Evolutionary conservation across 2,888 invertebrate species (phyloP), one percentile per base, ranked within the genome.

Genomic region (Drosophila suboccidentalis): DNA sequence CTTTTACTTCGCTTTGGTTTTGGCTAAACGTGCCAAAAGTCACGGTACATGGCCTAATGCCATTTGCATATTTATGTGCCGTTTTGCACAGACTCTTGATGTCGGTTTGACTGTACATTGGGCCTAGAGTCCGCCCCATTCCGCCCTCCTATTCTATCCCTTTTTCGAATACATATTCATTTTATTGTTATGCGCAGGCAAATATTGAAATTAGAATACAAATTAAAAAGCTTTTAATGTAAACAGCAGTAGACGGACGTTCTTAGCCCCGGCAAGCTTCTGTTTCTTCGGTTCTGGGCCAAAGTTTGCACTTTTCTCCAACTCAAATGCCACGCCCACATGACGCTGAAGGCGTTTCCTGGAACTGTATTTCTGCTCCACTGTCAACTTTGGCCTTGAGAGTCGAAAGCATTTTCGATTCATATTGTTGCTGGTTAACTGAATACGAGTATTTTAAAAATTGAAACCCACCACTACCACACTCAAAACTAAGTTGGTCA

Each of bases 141-240:
- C 51, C 63, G 44, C 61, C 41, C 51, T 63, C 32, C 13, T 1
- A 64, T 13, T 47, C 59, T 71, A 64, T 55, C 64, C 67, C 59
- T 75, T 75, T 70, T 63, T 63, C 41, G 39, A 66, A 66, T 75
- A 47, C 70, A 73, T 68, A 78, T 83, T 71, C 65, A 71, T 78
- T 88, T 80, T 83, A 86, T 88, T 85, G 88, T 85, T 85, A 80
- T 76, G 78, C 86, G 36, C 59, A 65, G 62, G 88, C 78, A 85
- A 85, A 85, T 85, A 85, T 85, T 85, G 88, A 88, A 85, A 85
- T 86, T 88, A 82, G 86, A 86, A 85, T 85, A 86, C 86, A 88
- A 85, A 85, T 88, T 85, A 85, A 88, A 85, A 85, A 86, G 84
- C 84, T 85, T 85, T 88, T 82, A 88, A 82, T 86, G 84, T 80